phyloP scores from a whole-genome alignment of 2,888 invertebrate genomes.

The Drosophila dives region DNA sequence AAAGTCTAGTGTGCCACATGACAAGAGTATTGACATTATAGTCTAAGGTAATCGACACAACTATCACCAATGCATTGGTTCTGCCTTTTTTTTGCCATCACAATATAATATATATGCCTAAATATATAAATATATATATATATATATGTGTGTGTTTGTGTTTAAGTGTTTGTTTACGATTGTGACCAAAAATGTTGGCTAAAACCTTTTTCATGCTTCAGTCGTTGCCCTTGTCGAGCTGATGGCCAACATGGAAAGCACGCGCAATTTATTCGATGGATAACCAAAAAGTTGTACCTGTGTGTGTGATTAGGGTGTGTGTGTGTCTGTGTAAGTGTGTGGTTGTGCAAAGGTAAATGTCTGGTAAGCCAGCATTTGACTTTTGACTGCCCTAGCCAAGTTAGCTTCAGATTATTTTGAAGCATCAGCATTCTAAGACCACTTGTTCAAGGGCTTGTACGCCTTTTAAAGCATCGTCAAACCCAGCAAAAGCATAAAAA shows the following conservation, averaged over 20 bases:
- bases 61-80: conserved; percentile 56
- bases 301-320: conserved; percentile 2
- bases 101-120: too few species aligned
- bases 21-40: conserved; percentile 78
- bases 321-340: conserved; percentile 15
- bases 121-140: not conserved
- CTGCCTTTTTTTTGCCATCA: conserved; percentile 23
- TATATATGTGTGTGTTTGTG: not conserved
- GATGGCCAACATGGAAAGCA: conserved; percentile 43
- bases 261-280: conserved; percentile 53
- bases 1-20: conserved; percentile 43
- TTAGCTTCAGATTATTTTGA: conserved; percentile 65
- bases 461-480: conserved; percentile 60
- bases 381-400: conserved; percentile 59
- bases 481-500: conserved; percentile 40
- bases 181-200: conserved; percentile 53
- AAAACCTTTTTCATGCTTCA: conserved; percentile 78
- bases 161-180: not conserved
- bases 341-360: conserved; percentile 23
- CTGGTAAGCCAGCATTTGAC: conserved; percentile 64
- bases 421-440: conserved; percentile 44
- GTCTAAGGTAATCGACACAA: conserved; percentile 52
- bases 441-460: conserved; percentile 56
- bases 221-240: conserved; percentile 30
- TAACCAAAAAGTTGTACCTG: conserved; percentile 61